These are phyloP conservation scores for Bombus consobrinus DNA, from an alignment of 1,140 invertebrate genomes.

Conservation along the genomic window DNA sequence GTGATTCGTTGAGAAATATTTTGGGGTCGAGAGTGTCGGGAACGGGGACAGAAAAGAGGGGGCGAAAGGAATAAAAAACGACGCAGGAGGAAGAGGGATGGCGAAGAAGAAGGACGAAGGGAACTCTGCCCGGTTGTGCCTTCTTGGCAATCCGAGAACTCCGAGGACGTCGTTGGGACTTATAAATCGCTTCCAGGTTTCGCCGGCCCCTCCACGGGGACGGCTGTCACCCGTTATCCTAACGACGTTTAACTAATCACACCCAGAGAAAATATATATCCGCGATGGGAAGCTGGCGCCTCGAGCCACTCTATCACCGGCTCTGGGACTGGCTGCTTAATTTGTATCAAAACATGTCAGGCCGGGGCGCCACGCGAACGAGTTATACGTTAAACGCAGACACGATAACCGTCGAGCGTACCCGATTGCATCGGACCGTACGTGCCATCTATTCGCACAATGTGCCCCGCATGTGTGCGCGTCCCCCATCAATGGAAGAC, in stretches of 20 bases:
- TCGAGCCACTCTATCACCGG: slow-evolving; percentile 55
- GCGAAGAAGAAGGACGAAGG: slow-evolving; percentile 7
- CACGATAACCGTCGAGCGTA: slow-evolving; percentile 2
- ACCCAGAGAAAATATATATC: slow-evolving; percentile 71
- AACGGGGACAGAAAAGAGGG: not conserved
- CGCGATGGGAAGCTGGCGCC: slow-evolving; percentile 62
- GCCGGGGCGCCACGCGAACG: slow-evolving; percentile 56
- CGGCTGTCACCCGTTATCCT: slow-evolving; percentile 70
- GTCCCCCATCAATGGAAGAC: not conserved
- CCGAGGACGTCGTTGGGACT: slow-evolving; percentile 50
- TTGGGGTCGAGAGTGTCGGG: slow-evolving; percentile 46
- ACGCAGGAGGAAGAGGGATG: not conserved
- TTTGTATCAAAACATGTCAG: slow-evolving; percentile 71
- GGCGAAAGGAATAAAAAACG: not conserved
- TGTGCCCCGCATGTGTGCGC: slow-evolving; percentile 45
- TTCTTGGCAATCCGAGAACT: slow-evolving; percentile 61
- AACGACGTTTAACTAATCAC: slow-evolving; percentile 79
- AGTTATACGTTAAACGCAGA: slow-evolving; percentile 41
- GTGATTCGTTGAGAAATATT: slow-evolving; percentile 69
- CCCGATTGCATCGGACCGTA: not conserved
- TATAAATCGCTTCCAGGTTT: slow-evolving; percentile 79
- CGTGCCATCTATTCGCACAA: slow-evolving; percentile 34
- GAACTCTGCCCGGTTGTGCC: slow-evolving; percentile 30
- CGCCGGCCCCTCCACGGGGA: slow-evolving; percentile 54
- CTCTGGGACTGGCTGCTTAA: slow-evolving; percentile 52